Conservation (phyloP, 2,113 vertebrate genomes). For the Psilopogon haemacephalus region DNA sequence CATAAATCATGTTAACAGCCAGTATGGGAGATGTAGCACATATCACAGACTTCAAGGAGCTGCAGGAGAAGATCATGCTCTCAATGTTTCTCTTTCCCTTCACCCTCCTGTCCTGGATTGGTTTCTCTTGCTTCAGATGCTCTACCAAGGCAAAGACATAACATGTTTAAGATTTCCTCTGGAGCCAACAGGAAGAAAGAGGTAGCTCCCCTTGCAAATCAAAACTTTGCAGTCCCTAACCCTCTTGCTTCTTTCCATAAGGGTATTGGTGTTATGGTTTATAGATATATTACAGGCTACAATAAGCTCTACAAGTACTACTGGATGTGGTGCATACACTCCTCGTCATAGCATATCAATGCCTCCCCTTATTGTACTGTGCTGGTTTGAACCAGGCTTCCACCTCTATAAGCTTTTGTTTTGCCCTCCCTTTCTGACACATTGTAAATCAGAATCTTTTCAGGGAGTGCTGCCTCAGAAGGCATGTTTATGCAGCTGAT, state of each 20-base stretch:
- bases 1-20: neutral
- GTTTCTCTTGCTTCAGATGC: neutral
- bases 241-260: neutral
- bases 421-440: neutral
- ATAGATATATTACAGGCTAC: neutral
- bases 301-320: neutral
- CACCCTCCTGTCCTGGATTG: neutral
- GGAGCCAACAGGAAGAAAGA: neutral
- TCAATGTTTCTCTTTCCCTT: neutral
- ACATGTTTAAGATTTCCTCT: neutral
- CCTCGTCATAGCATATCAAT: neutral
- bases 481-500: neutral
- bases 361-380: neutral
- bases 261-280: neutral
- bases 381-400: neutral
- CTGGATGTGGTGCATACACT: rapidly evolving
- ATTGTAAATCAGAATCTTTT: neutral
- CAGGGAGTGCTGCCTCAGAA: neutral
- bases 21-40: neutral
- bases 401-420: neutral
- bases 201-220: neutral
- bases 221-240: neutral
- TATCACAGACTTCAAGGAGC: neutral
- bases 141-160: neutral
- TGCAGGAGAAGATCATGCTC: neutral